phyloP scores from a whole-genome alignment of 1,140 invertebrate genomes.

The Eciton burchellii region DNA sequence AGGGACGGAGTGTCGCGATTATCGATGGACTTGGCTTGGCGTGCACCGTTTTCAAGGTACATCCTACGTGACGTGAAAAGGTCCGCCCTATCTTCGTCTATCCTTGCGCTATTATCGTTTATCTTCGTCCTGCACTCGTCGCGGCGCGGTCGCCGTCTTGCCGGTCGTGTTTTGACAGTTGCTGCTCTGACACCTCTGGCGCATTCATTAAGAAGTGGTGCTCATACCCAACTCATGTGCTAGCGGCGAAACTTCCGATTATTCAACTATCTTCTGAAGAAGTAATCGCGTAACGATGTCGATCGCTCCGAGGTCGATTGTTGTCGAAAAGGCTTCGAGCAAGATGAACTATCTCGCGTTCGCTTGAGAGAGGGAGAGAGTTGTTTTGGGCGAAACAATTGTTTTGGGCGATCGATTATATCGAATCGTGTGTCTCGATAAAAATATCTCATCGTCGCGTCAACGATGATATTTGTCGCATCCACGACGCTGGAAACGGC shows the following conservation, averaged over 20 bases:
- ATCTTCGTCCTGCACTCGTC: slow-evolving; percentile 60
- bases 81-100: slow-evolving; percentile 67
- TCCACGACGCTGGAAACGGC: neutral
- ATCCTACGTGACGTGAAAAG: slow-evolving; percentile 79
- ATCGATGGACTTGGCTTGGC: slow-evolving; percentile 79
- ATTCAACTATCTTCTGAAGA: neutral
- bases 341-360: neutral
- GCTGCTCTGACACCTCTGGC: slow-evolving; percentile 85
- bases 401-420: too few species aligned
- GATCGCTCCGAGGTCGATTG: too few species aligned
- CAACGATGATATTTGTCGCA: neutral
- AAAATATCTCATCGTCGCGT: neutral
- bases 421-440: too few species aligned
- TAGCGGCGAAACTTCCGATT: slow-evolving; percentile 2
- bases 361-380: too few species aligned
- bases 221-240: slow-evolving; percentile 72
- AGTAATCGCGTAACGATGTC: neutral
- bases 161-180: slow-evolving; percentile 85
- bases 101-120: slow-evolving; percentile 48
- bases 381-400: too few species aligned
- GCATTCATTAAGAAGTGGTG: slow-evolving; percentile 85
- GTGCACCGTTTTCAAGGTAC: slow-evolving; percentile 76
- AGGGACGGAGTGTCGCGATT: slow-evolving; percentile 80
- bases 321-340: neutral
- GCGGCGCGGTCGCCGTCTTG: slow-evolving; percentile 68